These are phyloP conservation scores for Cnemophilus loriae DNA, from an alignment of 2,113 vertebrate genomes.

Conservation along the genomic window DNA sequence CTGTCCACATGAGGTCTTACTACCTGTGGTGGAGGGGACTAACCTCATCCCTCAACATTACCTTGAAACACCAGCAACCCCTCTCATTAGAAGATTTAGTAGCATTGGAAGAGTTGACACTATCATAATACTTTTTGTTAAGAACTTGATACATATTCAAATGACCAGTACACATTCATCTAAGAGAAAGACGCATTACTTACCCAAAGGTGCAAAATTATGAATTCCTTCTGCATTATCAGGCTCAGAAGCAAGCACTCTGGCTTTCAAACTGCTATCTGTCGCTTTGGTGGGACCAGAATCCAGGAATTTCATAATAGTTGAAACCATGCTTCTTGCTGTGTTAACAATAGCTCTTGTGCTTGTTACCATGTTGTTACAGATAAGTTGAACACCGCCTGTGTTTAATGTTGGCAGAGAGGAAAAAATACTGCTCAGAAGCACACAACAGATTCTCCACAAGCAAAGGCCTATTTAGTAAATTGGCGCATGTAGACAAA, in stretches of 20 bases:
- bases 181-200: neutral
- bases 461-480: neutral
- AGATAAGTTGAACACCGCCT: conserved; percentile 98
- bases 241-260: conserved; percentile 93
- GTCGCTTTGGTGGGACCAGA: conserved; percentile 90
- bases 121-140: neutral
- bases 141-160: neutral
- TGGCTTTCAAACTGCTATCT: conserved; percentile 91
- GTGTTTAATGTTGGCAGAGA: neutral
- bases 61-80: neutral
- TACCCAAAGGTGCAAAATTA: conserved; percentile 97
- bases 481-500: neutral
- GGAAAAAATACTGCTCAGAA: neutral
- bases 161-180: neutral
- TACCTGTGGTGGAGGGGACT: neutral
- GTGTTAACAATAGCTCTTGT: conserved; percentile 98
- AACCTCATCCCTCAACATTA: neutral
- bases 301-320: conserved; percentile 99
- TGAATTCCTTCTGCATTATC: conserved; percentile 98
- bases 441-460: neutral
- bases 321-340: conserved; percentile 98
- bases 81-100: neutral
- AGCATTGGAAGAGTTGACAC: neutral
- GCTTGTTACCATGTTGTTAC: conserved; percentile 99
- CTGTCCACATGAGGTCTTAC: neutral